Evolutionary conservation across 2,888 invertebrate genomes (phyloP).

Genomic region (Cotesia congregata): DNA sequence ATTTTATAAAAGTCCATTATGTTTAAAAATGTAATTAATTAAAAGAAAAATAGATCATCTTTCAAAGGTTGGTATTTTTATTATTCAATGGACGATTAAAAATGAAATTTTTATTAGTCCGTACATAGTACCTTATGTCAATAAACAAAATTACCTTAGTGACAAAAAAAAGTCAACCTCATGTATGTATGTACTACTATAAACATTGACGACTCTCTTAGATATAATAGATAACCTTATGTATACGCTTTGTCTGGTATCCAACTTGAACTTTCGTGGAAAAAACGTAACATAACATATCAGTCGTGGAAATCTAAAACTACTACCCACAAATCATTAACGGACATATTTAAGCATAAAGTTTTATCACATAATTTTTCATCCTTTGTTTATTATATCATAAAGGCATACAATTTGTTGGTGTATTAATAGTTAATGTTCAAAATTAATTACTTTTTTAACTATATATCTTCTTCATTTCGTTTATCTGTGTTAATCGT

Average conservation of each 20-base stretch:
- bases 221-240: slow-evolving; percentile 1
- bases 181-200: background rate
- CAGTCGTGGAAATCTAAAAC: slow-evolving; percentile 49
- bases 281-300: slow-evolving; percentile 39
- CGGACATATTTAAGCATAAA: background rate
- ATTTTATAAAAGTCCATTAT: background rate
- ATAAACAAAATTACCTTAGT: background rate
- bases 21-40: background rate
- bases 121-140: background rate
- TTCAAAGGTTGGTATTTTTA: background rate
- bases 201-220: background rate
- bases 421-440: background rate
- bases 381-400: background rate
- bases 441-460: background rate
- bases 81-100: background rate
- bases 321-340: background rate
- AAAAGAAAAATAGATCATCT: no score
- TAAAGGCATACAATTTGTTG: background rate
- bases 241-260: slow-evolving; percentile 1
- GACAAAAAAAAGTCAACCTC: background rate
- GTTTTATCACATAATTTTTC: background rate
- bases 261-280: slow-evolving; percentile 4
- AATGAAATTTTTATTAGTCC: background rate
- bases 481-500: background rate
- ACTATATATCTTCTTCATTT: background rate